These are phyloP conservation scores for Phengaris alcon DNA, from an alignment of 2,888 invertebrate species.

Conservation along the genomic window DNA sequence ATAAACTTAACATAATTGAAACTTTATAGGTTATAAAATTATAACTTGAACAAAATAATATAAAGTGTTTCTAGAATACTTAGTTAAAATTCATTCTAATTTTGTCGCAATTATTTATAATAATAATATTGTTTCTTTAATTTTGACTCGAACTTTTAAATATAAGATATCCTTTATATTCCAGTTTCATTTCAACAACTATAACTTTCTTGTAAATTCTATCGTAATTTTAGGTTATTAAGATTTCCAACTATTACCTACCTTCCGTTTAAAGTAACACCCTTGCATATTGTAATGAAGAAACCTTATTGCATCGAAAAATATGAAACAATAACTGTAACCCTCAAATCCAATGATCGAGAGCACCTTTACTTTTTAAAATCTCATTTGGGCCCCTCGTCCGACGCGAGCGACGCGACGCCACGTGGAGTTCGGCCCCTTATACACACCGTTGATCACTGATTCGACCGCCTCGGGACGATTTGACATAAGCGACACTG, in stretches of 20 bases:
- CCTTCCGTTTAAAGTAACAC: background rate
- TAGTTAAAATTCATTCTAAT: too few species aligned
- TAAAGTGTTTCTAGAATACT: background rate
- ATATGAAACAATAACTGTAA: slow-evolving; percentile 29
- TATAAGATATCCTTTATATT: too few species aligned
- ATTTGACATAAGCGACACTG: slow-evolving; percentile 56
- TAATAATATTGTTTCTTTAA: too few species aligned
- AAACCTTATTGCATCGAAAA: slow-evolving; percentile 21
- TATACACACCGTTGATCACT: slow-evolving; percentile 70
- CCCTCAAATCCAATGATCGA: slow-evolving; percentile 28
- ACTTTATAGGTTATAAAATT: background rate
- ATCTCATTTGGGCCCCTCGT: slow-evolving; percentile 54
- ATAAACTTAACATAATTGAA: background rate
- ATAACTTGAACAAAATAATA: too few species aligned
- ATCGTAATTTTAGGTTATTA: too few species aligned
- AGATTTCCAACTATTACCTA: background rate
- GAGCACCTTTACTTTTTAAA: slow-evolving; percentile 46
- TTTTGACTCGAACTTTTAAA: too few species aligned
- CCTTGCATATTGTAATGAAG: background rate
- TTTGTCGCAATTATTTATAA: too few species aligned
- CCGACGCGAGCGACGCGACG: slow-evolving; percentile 38
- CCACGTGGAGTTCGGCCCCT: slow-evolving; percentile 58
- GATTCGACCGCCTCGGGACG: slow-evolving; percentile 54
- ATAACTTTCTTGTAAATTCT: too few species aligned
- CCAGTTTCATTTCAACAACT: too few species aligned